Evolutionary conservation across 2,113 vertebrate genomes (phyloP).

Genomic region (Syngnathus scovelli): DNA sequence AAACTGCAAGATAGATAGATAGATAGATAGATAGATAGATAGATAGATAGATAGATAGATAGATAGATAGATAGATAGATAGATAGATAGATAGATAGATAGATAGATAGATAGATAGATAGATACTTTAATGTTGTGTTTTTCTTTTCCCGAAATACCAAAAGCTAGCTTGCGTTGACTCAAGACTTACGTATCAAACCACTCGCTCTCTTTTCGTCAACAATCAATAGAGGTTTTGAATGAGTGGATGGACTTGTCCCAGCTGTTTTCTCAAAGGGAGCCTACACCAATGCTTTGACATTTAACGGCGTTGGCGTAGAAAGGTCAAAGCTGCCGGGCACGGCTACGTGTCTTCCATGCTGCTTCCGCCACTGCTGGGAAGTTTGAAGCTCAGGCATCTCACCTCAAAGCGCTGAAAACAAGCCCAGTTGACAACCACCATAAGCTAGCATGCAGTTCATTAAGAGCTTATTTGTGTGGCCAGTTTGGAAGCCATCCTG

Average conservation of each 20-base stretch:
- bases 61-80: too few species aligned
- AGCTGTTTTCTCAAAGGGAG: slow-evolving; percentile 20
- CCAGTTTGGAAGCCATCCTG: neutral
- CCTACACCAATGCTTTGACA: slow-evolving; percentile 53
- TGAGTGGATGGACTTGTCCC: slow-evolving; percentile 27
- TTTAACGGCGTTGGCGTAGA: slow-evolving; percentile 49
- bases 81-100: too few species aligned
- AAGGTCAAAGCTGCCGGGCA: slow-evolving; percentile 41
- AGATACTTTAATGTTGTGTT: too few species aligned
- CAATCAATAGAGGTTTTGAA: slow-evolving; percentile 26
- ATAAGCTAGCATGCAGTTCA: neutral
- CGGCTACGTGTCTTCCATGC: slow-evolving; percentile 3
- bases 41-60: too few species aligned
- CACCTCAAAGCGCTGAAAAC: neutral
- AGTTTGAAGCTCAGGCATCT: neutral
- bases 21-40: too few species aligned
- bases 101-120: too few species aligned
- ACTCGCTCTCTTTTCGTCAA: neutral
- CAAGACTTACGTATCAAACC: too few species aligned
- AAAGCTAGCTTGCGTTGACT: too few species aligned
- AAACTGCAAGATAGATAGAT: too few species aligned
- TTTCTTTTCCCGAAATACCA: too few species aligned
- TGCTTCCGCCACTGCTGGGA: slow-evolving; percentile 20
- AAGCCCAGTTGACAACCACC: neutral
- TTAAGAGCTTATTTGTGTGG: neutral